Evolutionary conservation across 2,888 invertebrate species (phyloP).

Genomic region (Andrena camellia): DNA sequence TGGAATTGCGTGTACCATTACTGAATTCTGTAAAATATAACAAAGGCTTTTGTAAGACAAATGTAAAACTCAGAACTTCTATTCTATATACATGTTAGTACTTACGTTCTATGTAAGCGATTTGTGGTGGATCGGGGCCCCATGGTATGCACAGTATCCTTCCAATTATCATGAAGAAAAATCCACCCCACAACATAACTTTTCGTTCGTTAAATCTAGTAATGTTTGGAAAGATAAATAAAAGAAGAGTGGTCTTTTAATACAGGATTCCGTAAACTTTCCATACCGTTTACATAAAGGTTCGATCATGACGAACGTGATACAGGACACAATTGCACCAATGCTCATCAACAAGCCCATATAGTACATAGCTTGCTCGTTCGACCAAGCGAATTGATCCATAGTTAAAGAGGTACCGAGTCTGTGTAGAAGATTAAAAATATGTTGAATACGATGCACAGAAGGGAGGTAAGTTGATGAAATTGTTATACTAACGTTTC

Average conservation of each 20-base stretch:
- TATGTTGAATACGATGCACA: not conserved
- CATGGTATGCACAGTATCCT: constrained; percentile 92
- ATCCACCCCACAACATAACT: constrained; percentile 94
- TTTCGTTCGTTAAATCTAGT: constrained; percentile 90
- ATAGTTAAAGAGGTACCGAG: constrained; percentile 93
- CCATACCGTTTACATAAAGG: constrained; percentile 88
- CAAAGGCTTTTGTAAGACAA: not conserved
- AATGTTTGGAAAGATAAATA: constrained; percentile 13
- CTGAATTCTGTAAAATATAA: constrained; percentile 71
- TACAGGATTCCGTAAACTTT: not conserved
- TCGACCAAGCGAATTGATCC: constrained; percentile 96
- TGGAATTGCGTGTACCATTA: constrained; percentile 76
- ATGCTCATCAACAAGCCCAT: constrained; percentile 94
- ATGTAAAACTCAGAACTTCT: not conserved
- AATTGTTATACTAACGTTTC: constrained; percentile 88
- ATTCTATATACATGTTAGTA: constrained; percentile 1
- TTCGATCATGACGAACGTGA: constrained; percentile 90
- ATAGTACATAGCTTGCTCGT: constrained; percentile 91
- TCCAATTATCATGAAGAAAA: constrained; percentile 92
- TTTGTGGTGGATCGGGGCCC: constrained; percentile 89
- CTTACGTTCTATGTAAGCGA: constrained; percentile 85
- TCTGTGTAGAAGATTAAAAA: constrained; percentile 79
- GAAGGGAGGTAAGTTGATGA: not conserved
- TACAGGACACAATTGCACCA: constrained; percentile 92
- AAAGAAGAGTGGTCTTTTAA: not conserved